Evolutionary conservation across 2,888 invertebrate species (phyloP), one percentile per base, ranked within the genome.

Genomic region (Sicus ferrugineus): DNA sequence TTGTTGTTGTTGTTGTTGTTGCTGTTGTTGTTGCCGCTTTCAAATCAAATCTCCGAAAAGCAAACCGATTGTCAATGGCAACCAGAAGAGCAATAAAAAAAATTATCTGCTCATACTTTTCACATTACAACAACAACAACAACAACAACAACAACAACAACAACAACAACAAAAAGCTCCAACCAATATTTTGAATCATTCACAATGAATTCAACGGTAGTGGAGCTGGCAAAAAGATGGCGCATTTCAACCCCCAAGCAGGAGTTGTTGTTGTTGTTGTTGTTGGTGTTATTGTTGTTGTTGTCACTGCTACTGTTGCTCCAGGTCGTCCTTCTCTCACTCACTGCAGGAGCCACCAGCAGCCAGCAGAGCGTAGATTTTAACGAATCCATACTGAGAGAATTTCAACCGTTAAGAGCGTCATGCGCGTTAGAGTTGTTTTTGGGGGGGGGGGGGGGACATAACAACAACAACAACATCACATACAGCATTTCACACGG

Each of bases 11-110:
- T 42, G 31, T 58, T 62, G 68, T 62, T 63, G 68, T 70, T 42
- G 14, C 72, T 69, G 70, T 72, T 72, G 72, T 69, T 70, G 68
- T 69, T 68, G 69, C 69, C 69, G 70, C 70, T 67, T 71, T 72
- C 72, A 69, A 70, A 72, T 70, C 72, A 72, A 69, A 72, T 69
- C 66, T n/a, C n/a, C 71, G 67, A 61, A 68, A 67, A 70, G 70
- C 69, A n/a, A 26, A 56, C 54, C 64, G 69, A 59, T 65, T 38
- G 65, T 65, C 73, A 68, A 70, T 68, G 69, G 72, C 74, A 73
- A 73, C 67, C 72, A 67, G 69, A 67, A 73, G 72, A 67, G 64
- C 46, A 7, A 34, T 23, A 38, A 30, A 67, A 11, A 21, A 19
- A n/a, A n/a, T n/a, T n/a, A n/a, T n/a, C n/a, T n/a, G n/a, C n/a